Percentiles rank a stretch among this genome's conserved stretches.
These are phyloP conservation scores for Trissolcus japonicus DNA, from an alignment of 2,888 invertebrate species.

Conservation along the genomic window DNA sequence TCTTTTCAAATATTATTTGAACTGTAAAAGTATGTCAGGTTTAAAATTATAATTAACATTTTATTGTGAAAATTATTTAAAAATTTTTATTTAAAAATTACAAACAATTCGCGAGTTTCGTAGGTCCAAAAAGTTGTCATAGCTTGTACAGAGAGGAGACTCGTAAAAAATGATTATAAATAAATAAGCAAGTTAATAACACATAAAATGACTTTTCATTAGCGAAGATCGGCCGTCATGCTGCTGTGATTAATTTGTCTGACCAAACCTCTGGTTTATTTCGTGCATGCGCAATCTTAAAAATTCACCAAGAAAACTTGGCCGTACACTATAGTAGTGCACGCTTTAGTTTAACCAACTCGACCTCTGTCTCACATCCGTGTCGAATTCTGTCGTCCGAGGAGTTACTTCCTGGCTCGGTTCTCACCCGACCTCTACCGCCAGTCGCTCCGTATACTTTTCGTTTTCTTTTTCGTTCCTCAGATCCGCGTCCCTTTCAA, in stretches of 20 bases:
- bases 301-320: slow-evolving; percentile 30
- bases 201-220: slow-evolving; percentile 45
- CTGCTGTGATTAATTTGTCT: slow-evolving; percentile 38
- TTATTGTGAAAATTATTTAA: too few relatives aligned
- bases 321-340: slow-evolving; percentile 26
- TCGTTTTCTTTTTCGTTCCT: slow-evolving; percentile 2
- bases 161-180: slow-evolving; percentile 10
- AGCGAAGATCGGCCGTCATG: slow-evolving; percentile 9
- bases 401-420: slow-evolving; percentile 49
- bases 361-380: slow-evolving; percentile 54
- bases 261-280: slow-evolving; percentile 35
- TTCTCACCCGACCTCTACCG: slow-evolving; percentile 46
- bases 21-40: too few relatives aligned
- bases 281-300: slow-evolving; percentile 20
- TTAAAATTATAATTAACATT: too few relatives aligned
- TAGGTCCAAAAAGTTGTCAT: neutral
- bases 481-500: slow-evolving; percentile 19
- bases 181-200: slow-evolving; percentile 44
- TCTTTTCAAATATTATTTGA: too few relatives aligned
- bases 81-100: too few relatives aligned
- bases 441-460: slow-evolving; percentile 24
- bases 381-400: slow-evolving; percentile 57
- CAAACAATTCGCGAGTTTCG: too few relatives aligned
- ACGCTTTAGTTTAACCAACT: slow-evolving; percentile 49
- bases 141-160: too few relatives aligned